Evolutionary conservation across 2,797 vertebrate species (phyloP).

Genomic region (Sibirionetta formosa): DNA sequence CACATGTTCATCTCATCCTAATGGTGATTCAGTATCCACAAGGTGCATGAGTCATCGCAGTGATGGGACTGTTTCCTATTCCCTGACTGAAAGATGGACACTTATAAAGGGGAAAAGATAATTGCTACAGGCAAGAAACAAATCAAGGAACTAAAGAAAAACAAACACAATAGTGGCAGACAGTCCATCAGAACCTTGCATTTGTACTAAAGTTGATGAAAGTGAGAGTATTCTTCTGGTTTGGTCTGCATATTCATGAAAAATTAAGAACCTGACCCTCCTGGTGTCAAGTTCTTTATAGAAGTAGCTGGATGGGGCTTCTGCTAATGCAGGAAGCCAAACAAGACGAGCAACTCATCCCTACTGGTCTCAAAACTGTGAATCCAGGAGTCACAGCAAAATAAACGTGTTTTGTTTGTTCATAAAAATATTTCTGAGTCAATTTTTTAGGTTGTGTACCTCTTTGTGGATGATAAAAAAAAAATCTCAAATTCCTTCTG

Average conservation of each 20-base stretch:
- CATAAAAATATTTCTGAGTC: neutral
- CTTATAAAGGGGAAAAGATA: neutral
- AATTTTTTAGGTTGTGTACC: neutral
- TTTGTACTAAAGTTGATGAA: neutral
- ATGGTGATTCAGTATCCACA: conserved; percentile 62
- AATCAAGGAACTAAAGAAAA: neutral
- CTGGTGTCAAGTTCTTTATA: neutral
- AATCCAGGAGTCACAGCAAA: neutral
- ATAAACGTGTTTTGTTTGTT: neutral
- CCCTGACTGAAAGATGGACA: conserved; percentile 23
- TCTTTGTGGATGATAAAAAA: neutral
- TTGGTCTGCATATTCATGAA: neutral
- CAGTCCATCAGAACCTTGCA: neutral
- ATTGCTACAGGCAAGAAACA: conserved; percentile 19
- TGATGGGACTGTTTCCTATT: conserved; percentile 56
- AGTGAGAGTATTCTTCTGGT: neutral
- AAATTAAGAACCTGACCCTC: neutral
- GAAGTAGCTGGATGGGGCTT: neutral
- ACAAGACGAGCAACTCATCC: neutral
- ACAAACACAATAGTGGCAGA: neutral
- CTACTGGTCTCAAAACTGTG: neutral
- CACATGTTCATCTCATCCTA: conserved; percentile 52
- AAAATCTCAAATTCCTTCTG: neutral
- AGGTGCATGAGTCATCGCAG: conserved; percentile 64
- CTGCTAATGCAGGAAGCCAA: neutral